Evolutionary conservation across 2,888 invertebrate genomes (phyloP).

Genomic region (Spodoptera exigua): DNA sequence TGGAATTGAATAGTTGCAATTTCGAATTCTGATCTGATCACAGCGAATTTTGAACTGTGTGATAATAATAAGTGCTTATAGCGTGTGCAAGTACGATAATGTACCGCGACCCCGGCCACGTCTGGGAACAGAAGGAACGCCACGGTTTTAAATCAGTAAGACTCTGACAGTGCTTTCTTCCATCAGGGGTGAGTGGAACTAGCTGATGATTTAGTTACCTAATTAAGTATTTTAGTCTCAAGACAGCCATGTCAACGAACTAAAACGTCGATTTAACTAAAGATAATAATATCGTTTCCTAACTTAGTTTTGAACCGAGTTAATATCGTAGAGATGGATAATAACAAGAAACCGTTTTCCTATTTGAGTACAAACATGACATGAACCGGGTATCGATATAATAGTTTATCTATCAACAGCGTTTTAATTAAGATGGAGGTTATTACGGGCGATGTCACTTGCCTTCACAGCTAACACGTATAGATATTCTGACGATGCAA

Average conservation of each 20-base stretch:
- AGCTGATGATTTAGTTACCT: no score
- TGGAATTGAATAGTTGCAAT: no score
- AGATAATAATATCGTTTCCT: neutral
- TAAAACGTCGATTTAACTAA: neutral
- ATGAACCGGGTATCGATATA: conserved; percentile 56
- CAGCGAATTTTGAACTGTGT: no score
- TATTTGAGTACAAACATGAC: conserved; percentile 45
- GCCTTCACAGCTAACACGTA: conserved; percentile 53
- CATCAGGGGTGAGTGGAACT: no score
- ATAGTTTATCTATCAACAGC: conserved; percentile 68
- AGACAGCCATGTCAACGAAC: neutral
- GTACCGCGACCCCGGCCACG: no score
- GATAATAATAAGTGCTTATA: no score
- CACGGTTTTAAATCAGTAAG: no score
- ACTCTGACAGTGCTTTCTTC: no score
- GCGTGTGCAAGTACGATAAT: no score
- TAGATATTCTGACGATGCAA: conserved; percentile 54
- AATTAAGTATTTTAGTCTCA: no score
- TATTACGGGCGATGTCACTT: conserved; percentile 64
- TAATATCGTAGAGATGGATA: conserved; percentile 21
- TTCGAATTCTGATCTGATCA: no score
- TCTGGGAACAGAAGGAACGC: no score
- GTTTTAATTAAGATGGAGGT: conserved; percentile 74
- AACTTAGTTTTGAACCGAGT: neutral
- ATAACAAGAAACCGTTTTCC: conserved; percentile 40